Evolutionary conservation across 2,797 vertebrate genomes (phyloP), one percentile per base, ranked within the genome.

Genomic region (Odontamblyopus rebecca): DNA sequence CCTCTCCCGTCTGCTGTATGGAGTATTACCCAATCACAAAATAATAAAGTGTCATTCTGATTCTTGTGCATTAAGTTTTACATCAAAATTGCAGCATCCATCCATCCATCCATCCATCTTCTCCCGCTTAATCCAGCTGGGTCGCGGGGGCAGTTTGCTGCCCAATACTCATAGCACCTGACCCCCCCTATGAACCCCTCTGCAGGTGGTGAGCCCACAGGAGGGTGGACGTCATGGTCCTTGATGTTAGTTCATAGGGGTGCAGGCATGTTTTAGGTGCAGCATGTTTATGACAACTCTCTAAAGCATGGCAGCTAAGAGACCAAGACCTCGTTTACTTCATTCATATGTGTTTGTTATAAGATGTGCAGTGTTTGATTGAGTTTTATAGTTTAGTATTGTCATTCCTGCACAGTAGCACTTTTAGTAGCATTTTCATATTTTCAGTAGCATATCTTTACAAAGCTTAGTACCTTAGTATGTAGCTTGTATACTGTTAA

Each of bases 341-440:
- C 56, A 73, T 61, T 78, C 60, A 30, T 68, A 12, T 50, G 12
- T 68, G 4, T 74, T 74, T 67, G 6, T 30, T 73, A 75, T 26
- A 61, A 71, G 0, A 29, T 61, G 26, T 66, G 73, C 60, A 71
- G 35, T 77, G 15, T 80, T 73, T 13, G 41, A 74, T 73, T 13
- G 41, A 74, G 30, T 73, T 9, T 57, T 19, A n/a, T 73, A n/a
- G 6, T 64, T 54, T 66, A 73, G 6, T 27, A 26, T 29, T 69
- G 41, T 9, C 51, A 64, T 19, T 69, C 62, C 84, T 87, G 82
- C 74, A 85, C 69, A 77, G 30, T 78, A 85, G 75, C 78, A 87
- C 83, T 86, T 85, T 87, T 63, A 50, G 63, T 51, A 16, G 3
- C 15, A 65, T 30, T 41, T 64, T 44, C 63, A 65, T n/a, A n/a